A percentile compares a stretch with the other conserved stretches of the same genome.
Conservation (phyloP, 2,888 invertebrate genomes). For the Trichogramma dendrolimi region DNA sequence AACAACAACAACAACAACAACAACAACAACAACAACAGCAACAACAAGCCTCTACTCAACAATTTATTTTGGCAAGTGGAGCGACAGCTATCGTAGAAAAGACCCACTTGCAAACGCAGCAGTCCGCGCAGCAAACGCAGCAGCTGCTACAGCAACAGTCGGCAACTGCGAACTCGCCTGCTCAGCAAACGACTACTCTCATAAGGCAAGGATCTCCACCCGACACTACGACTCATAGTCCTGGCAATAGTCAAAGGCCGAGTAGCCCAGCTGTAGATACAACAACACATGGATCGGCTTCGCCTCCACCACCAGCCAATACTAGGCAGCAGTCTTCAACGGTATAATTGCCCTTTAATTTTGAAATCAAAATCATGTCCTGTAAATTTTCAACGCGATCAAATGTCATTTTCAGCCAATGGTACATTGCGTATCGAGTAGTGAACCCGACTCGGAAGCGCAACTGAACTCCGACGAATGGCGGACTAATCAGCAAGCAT, state of each 20-base stretch:
- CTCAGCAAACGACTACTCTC: constrained; percentile 32
- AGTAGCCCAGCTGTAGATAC: constrained; percentile 51
- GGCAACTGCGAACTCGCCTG: constrained; percentile 45
- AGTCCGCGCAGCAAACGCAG: constrained; percentile 55
- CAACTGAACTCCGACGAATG: constrained; percentile 44
- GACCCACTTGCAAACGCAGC: constrained; percentile 13
- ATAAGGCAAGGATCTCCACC: constrained; percentile 64
- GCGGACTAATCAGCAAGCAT: constrained; percentile 31
- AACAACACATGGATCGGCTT: constrained; percentile 49
- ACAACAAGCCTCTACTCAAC: constrained; percentile 32
- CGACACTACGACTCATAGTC: constrained; percentile 82
- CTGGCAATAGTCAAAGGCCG: constrained; percentile 53
- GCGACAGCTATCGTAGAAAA: constrained; percentile 33
- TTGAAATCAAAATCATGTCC: constrained; percentile 1
- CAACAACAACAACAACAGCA: constrained; percentile 45
- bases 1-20: constrained; percentile 40
- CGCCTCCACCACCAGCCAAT: constrained; percentile 46
- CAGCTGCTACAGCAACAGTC: constrained; percentile 56
- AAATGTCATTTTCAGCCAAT: constrained; percentile 59
- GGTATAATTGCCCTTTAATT: constrained; percentile 23
- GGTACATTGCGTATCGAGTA: constrained; percentile 86
- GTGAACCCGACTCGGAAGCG: constrained; percentile 66
- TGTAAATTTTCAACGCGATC: neutral
- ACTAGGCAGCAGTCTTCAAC: constrained; percentile 43
- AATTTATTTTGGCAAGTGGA: constrained; percentile 37